Evolutionary conservation across 2,797 vertebrate genomes (phyloP).

Genomic region (Podarcis lilfordi): DNA sequence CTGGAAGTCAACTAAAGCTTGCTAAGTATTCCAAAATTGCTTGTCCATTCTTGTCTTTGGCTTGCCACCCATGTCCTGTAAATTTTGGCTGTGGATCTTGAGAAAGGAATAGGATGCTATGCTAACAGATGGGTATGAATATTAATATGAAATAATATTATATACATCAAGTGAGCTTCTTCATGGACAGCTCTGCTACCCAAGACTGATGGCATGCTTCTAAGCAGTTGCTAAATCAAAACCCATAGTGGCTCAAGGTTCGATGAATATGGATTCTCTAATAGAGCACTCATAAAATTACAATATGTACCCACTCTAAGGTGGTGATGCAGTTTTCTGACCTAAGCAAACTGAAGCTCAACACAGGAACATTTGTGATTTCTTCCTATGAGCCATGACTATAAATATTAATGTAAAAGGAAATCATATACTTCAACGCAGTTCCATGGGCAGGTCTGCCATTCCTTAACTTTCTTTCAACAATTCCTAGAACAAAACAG

Average conservation of each 20-base stretch:
- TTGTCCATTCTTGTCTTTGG: conserved; percentile 11
- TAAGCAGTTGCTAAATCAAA: neutral
- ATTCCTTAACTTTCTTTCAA: neutral
- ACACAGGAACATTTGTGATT: neutral
- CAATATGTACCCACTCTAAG: neutral
- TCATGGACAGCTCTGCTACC: neutral
- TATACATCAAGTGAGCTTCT: neutral
- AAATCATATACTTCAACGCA: too few relatives aligned
- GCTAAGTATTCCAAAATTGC: conserved; percentile 17
- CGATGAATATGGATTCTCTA: conserved; percentile 26
- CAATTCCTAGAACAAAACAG: neutral
- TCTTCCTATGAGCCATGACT: neutral
- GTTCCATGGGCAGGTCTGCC: neutral
- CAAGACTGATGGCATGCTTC: neutral
- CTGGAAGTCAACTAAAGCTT: neutral
- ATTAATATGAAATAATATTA: conserved; percentile 12
- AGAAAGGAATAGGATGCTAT: conserved; percentile 1
- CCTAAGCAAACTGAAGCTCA: neutral
- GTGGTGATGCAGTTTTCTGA: neutral
- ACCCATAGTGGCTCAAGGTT: neutral
- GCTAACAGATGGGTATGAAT: neutral
- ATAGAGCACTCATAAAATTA: neutral
- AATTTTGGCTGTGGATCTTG: conserved; percentile 25
- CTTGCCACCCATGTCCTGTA: neutral
- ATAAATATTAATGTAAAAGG: neutral